A percentile compares a stretch with the other conserved stretches of the same genome.
phyloP scores from a whole-genome alignment of 2,888 invertebrate genomes.

The Euproctis similis region DNA sequence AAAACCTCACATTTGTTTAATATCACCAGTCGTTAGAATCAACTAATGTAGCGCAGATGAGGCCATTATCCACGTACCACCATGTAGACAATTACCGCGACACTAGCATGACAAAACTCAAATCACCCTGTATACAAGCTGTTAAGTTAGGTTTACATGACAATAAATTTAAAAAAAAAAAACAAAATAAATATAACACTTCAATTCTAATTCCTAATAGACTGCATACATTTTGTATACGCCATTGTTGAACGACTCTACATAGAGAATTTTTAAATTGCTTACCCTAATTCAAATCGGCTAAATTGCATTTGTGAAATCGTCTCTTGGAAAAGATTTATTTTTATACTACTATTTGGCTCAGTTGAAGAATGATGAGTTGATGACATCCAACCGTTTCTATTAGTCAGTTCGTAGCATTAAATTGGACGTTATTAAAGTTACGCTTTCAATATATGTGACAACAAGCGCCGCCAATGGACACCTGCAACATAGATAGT shows the following conservation, averaged over 20 bases:
- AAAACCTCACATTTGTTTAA: conserved; percentile 68
- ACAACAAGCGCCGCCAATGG: not conserved
- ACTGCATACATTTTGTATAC: conserved; percentile 3
- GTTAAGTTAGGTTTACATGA: conserved; percentile 25
- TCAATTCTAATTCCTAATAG: conserved; percentile 1
- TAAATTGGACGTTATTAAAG: conserved; percentile 12
- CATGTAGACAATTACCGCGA: conserved; percentile 22
- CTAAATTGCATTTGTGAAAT: conserved; percentile 11
- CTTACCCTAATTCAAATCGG: conserved; percentile 8
- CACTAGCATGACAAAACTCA: conserved; percentile 17
- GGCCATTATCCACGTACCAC: conserved; percentile 39
- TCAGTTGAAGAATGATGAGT: conserved; percentile 19
- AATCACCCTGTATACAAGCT: conserved; percentile 24
- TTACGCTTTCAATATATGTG: conserved; percentile 13
- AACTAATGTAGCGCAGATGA: conserved; percentile 47
- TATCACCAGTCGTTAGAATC: conserved; percentile 66
- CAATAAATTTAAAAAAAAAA: not conserved
- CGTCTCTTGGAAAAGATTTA: conserved; percentile 9
- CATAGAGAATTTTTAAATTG: conserved; percentile 7
- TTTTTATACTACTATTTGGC: conserved; percentile 12
- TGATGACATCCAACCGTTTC: conserved; percentile 17
- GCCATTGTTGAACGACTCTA: not conserved
- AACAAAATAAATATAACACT: too few species aligned
- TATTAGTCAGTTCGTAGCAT: conserved; percentile 15
- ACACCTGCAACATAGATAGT: too few species aligned